A percentile compares a stretch with the other conserved stretches of the same genome.
These are phyloP conservation scores for Siphlonurus alternatus DNA, from an alignment of 2,888 invertebrate species.

Conservation along the genomic window DNA sequence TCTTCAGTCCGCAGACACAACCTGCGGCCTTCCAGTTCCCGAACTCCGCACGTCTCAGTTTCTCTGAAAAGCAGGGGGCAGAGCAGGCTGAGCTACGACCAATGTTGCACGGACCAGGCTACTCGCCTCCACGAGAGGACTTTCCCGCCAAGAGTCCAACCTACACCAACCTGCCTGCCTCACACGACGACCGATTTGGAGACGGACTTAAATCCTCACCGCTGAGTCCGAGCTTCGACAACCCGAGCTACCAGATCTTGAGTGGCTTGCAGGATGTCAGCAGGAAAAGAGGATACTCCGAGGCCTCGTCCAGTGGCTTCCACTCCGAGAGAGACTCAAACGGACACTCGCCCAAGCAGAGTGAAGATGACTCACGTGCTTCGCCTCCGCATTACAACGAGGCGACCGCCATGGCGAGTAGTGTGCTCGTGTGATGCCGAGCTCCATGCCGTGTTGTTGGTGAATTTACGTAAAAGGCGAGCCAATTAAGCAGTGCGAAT, in stretches of 20 bases:
- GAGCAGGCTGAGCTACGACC: not conserved
- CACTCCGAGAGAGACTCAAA: not conserved
- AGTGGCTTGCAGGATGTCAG: not conserved
- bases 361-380: not conserved
- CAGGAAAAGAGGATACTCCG: not conserved
- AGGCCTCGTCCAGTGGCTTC: not conserved
- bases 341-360: not conserved
- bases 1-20: slow-evolving; percentile 37
- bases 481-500: too few relatives aligned
- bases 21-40: slow-evolving; percentile 17
- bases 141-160: not conserved
- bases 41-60: not conserved
- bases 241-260: not conserved
- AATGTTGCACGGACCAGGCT: not conserved
- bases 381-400: not conserved
- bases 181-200: not conserved
- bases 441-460: too few relatives aligned
- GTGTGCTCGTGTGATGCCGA: not conserved
- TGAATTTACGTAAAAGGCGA: too few relatives aligned
- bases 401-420: not conserved
- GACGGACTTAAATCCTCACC: not conserved
- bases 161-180: not conserved
- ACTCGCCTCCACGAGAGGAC: not conserved
- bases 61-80: not conserved
- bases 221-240: not conserved